Conservation (phyloP, 2,113 vertebrate genomes). For the Prinia subflava region DNA sequence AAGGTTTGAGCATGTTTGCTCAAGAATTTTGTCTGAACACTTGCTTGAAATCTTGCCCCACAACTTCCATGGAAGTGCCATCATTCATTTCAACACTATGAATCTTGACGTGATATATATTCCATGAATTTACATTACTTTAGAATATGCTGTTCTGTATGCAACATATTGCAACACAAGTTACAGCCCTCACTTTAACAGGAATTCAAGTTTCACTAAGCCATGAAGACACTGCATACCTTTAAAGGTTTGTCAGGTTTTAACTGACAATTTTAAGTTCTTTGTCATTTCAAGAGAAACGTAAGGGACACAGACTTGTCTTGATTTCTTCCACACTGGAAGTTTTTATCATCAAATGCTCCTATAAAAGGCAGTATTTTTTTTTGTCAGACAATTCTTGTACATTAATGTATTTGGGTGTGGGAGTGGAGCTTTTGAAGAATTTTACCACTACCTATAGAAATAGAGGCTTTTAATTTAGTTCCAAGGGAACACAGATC, state of each 20-base stretch:
- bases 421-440: background rate
- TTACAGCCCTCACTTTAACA: background rate
- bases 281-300: background rate
- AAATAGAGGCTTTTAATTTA: background rate
- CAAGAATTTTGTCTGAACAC: background rate
- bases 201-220: background rate
- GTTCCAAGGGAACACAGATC: background rate
- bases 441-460: background rate
- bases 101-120: background rate
- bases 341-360: background rate
- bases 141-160: background rate
- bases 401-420: background rate
- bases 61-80: background rate
- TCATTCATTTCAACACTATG: background rate
- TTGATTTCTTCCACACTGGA: background rate
- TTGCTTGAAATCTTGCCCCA: background rate
- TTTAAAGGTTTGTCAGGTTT: background rate
- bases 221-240: fast-evolving
- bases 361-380: background rate
- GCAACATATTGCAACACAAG: background rate
- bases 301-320: background rate
- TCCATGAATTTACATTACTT: background rate
- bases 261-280: background rate
- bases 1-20: background rate
- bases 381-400: background rate